Evolutionary conservation across 2,888 invertebrate species (phyloP), one percentile per base, ranked within the genome.

Genomic region (Phyllotreta cruciferae): DNA sequence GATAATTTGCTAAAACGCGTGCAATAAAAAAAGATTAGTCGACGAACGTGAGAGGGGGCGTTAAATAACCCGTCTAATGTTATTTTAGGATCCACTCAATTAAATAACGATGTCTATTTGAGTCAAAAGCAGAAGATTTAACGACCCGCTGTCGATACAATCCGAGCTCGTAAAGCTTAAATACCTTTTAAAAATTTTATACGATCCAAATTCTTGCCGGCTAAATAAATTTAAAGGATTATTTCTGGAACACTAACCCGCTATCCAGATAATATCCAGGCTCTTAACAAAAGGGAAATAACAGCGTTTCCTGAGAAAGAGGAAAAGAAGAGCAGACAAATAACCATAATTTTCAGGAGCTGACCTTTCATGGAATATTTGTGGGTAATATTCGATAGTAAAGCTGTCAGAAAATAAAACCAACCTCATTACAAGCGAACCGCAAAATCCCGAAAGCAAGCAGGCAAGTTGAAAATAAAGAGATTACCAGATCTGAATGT

Each of bases 311-410:
- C 52, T 52, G 52, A 11, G 52, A 56, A 24, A 39, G 39, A 14
- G 36, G 37, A 57, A 38, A 47, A 49, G 45, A 38, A 57, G 56
- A 50, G 50, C 41, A 50, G 50, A 58, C 49, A 58, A 58, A 50
- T 50, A 50, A 58, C 58, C 50, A 13, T 50, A 58, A 58, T 50
- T 50, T 50, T 50, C 42, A 35, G 41, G 41, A 14, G 49, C 50
- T 50, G 58, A 58, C 50, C 58, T 58, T 58, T 58, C 50, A 50
- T 50, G 50, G 50, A 58, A 58, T 58, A 58, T 58, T 58, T 58
- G 58, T 58, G 50, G 58, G 34, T 35, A 41, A 58, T 58, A 58
- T 52, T 50, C 50, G 58, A 50, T 50, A 50, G 39, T 58, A 50
- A 58, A 58, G 10, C 49, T 42, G 50, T 58, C 50, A 8, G 50